These are phyloP conservation scores for Lagopus leucura DNA, from an alignment of 2,113 vertebrate genomes.

Conservation along the genomic window DNA sequence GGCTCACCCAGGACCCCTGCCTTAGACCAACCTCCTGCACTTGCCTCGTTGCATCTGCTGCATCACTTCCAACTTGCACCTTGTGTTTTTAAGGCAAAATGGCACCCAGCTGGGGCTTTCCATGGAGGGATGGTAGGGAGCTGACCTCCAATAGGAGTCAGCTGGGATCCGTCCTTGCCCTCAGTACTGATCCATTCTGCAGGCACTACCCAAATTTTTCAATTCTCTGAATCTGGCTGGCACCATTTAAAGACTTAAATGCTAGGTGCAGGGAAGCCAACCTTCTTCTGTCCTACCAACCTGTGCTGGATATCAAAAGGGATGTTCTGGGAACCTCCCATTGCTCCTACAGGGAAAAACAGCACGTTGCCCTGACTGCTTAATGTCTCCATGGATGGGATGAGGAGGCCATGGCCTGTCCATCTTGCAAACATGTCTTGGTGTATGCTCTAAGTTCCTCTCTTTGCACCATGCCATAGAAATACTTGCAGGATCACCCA, in stretches of 20 bases:
- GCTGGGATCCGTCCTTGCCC: not conserved
- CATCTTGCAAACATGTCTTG: not conserved
- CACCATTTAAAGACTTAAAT: not conserved
- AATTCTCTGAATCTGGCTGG: not conserved
- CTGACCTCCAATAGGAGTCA: not conserved
- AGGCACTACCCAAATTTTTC: not conserved
- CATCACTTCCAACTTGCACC: not conserved
- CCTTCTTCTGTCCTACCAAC: not conserved
- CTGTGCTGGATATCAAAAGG: not conserved
- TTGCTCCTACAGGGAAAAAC: not conserved
- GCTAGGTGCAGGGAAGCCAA: not conserved
- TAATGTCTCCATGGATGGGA: not conserved
- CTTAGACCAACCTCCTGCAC: not conserved
- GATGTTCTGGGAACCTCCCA: not conserved
- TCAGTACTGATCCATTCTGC: not conserved
- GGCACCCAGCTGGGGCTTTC: accelerated
- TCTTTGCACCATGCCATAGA: not conserved
- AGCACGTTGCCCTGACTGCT: not conserved
- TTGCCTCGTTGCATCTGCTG: not conserved
- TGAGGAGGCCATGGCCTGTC: not conserved
- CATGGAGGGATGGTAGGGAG: not conserved
- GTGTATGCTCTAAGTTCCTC: not conserved
- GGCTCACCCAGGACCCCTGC: not conserved
- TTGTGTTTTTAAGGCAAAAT: not conserved
- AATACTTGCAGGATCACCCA: not conserved